Percentiles rank a stretch among this genome's conserved stretches.
Evolutionary conservation across 2,888 invertebrate genomes (phyloP).

Genomic region (Elaeidobius kamerunicus): DNA sequence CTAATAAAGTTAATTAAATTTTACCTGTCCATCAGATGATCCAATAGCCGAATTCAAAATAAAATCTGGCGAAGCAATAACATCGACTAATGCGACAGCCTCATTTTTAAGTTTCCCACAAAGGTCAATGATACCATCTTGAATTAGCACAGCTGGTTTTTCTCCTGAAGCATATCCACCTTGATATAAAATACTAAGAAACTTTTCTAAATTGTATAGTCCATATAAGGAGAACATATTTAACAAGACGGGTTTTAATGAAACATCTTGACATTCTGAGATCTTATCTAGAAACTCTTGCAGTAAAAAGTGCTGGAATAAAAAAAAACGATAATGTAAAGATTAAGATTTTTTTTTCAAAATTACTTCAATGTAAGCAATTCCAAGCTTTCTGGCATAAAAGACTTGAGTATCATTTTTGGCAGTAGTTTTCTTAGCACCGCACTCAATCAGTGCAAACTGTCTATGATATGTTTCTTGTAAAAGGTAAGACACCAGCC

Average conservation of each 20-base stretch:
- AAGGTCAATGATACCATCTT: constrained; percentile 63
- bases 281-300: constrained; percentile 53
- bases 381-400: constrained; percentile 70
- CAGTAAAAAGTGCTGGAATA: constrained; percentile 55
- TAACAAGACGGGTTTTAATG: constrained; percentile 55
- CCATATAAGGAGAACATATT: constrained; percentile 65
- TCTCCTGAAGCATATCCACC: constrained; percentile 56
- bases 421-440: constrained; percentile 66
- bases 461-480: constrained; percentile 60
- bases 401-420: constrained; percentile 86
- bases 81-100: constrained; percentile 74
- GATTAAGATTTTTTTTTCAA: no score
- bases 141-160: constrained; percentile 58
- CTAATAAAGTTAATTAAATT: no score
- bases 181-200: constrained; percentile 70
- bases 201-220: constrained; percentile 68
- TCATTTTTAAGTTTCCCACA: constrained; percentile 65
- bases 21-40: constrained; percentile 80
- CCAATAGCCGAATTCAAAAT: constrained; percentile 84
- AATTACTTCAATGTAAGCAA: constrained; percentile 84
- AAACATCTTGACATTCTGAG: constrained; percentile 48
- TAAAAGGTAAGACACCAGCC: no score
- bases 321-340: constrained; percentile 4
- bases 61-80: constrained; percentile 84
- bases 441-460: constrained; percentile 57